Evolutionary conservation across 2,888 invertebrate genomes (phyloP), one percentile per base, ranked within the genome.

Genomic region (Aspidapion aeneum): DNA sequence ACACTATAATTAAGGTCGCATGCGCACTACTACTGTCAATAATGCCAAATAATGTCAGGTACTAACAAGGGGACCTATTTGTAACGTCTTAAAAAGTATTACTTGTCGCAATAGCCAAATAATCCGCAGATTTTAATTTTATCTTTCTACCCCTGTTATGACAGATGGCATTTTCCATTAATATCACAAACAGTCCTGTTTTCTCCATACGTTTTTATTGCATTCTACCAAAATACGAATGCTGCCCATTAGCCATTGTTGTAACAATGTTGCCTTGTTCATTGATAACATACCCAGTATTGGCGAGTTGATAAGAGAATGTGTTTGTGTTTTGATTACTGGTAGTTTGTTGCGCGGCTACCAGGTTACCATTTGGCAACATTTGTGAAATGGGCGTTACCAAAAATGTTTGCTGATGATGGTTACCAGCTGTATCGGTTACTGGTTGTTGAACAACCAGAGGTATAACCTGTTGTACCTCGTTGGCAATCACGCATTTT

Each of bases 361-460:
- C 77, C 57, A 79, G 74, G 68, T 78, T 79, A 51, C 77, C 76
- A 69, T 78, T 79, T 19, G 79, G 86, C 70, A 87, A 83, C 77
- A 87, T 82, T 78, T 87, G 87, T 20, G 86, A 85, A 21, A 87
- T 86, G 1, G 87, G 87, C 1, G 87, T 86, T 7, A 87, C 87
- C 65, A 87, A 82, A 75, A 86, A 87, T 0, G 87, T 84, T 70
- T 86, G 86, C 73, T 86, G 87, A 56, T 86, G 86, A 68, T 86
- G 85, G 65, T 79, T 78, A 19, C 72, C 67, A 2, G 70, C 66
- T 5, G 70, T 70, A 60, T 73, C 73, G 65, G 75, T 76, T 66
- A 74, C 75, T 51, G 76, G 74, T 18, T 78, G 86, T 0, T 87
- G 85, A 21, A 87, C 86, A 9, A 87, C 86, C 35, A 87, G 74